Evolutionary conservation across 2,888 invertebrate species (phyloP), one percentile per base, ranked within the genome.

Genomic region (Apodemia duryi): DNA sequence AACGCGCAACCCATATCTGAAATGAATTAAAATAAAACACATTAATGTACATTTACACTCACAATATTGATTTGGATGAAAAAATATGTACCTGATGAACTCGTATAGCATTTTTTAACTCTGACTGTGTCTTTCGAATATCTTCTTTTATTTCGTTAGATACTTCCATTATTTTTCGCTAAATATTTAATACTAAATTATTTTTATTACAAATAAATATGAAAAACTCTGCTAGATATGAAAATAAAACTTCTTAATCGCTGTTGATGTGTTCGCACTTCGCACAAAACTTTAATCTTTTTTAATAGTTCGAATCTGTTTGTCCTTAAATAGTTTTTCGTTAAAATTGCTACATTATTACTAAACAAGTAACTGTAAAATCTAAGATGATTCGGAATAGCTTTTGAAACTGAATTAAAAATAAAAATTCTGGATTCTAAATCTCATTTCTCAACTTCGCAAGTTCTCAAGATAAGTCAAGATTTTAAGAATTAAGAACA

Each of bases 131-230:
- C 83, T 89, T 89, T 67, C 92, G 86, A 80, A 94, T 94, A 77
- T 94, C 93, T 84, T 93, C 93, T 77, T 93, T 93, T 77, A 94
- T 91, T 82, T 93, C 90, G 78, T 93, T 93, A 68, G 94, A 93
- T 73, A 94, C 93, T 91, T 94, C 93, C 94, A 94, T 94, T 65
- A 41, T 52, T 57, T 10, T 10, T 13, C 21, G 21, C 29, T 41
- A 29, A 52, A 21, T 21, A 11, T 9, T 29, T 11, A 51, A 21
- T 11, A 28, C 29, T 54, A 10, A 1, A 43, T 11, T 11, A 43
- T 13, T 43, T 43, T 13, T 43, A 43, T 11, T 11, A 13, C 4
- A 1, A 43, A 43, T 13, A 1, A 43, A 43, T 13, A 11, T 11
- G 11, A 4, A 43, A 11, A 43, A 43, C 43, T 43, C 43, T 43